A percentile compares a stretch with the other conserved stretches of the same genome.
Conservation (phyloP, 2,888 invertebrate genomes). For the Elmis aenea region DNA sequence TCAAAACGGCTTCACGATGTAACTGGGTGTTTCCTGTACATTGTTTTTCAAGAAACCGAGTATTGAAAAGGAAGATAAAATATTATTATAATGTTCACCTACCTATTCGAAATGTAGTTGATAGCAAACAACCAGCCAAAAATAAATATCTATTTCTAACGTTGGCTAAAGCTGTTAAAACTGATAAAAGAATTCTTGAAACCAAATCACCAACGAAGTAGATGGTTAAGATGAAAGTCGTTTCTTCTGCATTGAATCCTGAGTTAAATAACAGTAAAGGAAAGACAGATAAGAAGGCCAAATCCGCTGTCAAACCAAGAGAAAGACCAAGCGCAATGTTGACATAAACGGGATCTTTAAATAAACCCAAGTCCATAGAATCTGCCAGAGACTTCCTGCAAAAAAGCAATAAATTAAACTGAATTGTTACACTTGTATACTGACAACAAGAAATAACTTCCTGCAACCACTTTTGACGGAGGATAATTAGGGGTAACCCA, state of each 20-base stretch:
- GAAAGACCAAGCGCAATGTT: constrained; percentile 68
- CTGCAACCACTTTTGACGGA: too few relatives aligned
- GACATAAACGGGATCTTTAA: constrained; percentile 60
- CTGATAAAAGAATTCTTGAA: constrained; percentile 59
- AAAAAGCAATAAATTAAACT: too few relatives aligned
- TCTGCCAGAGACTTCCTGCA: too few relatives aligned
- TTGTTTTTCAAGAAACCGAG: neutral
- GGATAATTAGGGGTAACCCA: too few relatives aligned
- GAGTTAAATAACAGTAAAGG: constrained; percentile 59
- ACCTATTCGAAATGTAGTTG: constrained; percentile 67
- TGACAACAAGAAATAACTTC: too few relatives aligned
- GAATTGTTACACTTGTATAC: too few relatives aligned
- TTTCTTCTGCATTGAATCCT: constrained; percentile 55
- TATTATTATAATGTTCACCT: too few relatives aligned
- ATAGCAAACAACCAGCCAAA: constrained; percentile 59
- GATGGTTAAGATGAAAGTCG: constrained; percentile 64
- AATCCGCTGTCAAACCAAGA: constrained; percentile 63
- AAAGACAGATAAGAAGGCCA: constrained; percentile 64
- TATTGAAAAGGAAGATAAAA: neutral
- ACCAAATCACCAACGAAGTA: constrained; percentile 64
- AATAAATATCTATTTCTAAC: constrained; percentile 63
- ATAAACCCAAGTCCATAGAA: constrained; percentile 56
- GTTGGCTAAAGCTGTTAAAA: constrained; percentile 56
- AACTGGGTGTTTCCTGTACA: too few relatives aligned
- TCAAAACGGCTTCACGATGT: too few relatives aligned